Evolutionary conservation across 2,888 invertebrate genomes (phyloP).

Genomic region (Hyposoter didymator): DNA sequence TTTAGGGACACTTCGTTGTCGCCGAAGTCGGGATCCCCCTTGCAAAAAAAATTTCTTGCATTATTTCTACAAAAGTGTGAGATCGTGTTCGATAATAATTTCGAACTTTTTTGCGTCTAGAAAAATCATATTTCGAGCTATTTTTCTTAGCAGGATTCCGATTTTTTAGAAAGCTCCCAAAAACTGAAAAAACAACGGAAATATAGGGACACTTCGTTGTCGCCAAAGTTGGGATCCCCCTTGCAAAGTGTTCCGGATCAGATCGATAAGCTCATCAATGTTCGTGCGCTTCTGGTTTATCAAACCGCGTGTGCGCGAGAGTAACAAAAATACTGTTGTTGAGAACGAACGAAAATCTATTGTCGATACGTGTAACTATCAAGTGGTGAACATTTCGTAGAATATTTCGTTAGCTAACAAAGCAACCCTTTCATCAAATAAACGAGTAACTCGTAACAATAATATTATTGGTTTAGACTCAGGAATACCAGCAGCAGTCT

Average conservation of each 20-base stretch:
- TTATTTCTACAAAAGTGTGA: too few species aligned
- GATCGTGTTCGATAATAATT: too few species aligned
- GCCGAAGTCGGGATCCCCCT: too few species aligned
- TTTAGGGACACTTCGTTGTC: too few species aligned
- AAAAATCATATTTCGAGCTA: too few species aligned
- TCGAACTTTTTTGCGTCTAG: too few species aligned
- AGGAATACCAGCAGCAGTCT: slow-evolving; percentile 37
- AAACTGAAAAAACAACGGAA: too few species aligned
- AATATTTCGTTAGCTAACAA: slow-evolving; percentile 62
- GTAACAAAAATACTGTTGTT: slow-evolving; percentile 30
- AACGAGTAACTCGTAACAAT: slow-evolving; percentile 68
- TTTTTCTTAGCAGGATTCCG: too few species aligned
- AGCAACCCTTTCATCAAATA: slow-evolving; percentile 70
- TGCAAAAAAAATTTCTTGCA: not conserved
- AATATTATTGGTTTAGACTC: slow-evolving; percentile 70
- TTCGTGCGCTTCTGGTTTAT: slow-evolving; percentile 18
- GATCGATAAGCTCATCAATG: slow-evolving; percentile 27
- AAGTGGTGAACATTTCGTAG: slow-evolving; percentile 15
- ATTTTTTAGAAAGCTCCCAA: too few species aligned
- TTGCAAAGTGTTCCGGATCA: not conserved
- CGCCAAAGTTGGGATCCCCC: too few species aligned
- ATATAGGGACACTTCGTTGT: too few species aligned
- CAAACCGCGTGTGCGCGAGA: not conserved
- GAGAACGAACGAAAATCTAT: slow-evolving; percentile 38
- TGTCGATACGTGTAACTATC: slow-evolving; percentile 26